A percentile compares a stretch with the other conserved stretches of the same genome.
phyloP scores from a whole-genome alignment of 2,888 invertebrate genomes.

The Alcis repandata region DNA sequence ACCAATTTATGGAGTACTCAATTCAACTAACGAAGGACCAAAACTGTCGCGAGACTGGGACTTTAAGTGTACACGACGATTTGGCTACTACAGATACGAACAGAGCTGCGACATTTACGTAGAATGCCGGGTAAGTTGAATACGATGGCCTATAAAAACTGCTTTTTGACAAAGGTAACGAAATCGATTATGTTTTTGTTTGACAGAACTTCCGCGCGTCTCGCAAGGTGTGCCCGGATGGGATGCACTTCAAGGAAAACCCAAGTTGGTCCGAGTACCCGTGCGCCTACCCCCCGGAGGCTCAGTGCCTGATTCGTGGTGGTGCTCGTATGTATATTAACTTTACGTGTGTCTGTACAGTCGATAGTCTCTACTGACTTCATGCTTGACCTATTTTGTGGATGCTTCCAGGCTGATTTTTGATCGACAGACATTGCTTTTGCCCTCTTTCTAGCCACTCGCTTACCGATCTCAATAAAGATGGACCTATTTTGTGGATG shows the following conservation, averaged over 20 bases:
- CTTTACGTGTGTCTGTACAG: background rate
- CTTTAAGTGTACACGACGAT: constrained; percentile 65
- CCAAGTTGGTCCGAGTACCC: constrained; percentile 89
- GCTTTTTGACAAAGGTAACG: background rate
- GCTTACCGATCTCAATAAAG: too few species aligned
- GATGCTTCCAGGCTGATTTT: background rate
- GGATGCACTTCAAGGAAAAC: constrained; percentile 91
- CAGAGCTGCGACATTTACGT: constrained; percentile 90
- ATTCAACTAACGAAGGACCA: background rate
- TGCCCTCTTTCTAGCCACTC: too few species aligned
- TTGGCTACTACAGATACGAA: constrained; percentile 87
- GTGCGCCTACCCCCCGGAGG: constrained; percentile 93
- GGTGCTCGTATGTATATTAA: constrained; percentile 85
- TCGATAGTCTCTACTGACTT: background rate
- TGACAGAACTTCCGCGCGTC: constrained; percentile 86
- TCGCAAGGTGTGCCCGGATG: constrained; percentile 91
- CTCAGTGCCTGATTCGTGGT: constrained; percentile 89
- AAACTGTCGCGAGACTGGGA: constrained; percentile 2
- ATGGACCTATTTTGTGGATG: too few species aligned
- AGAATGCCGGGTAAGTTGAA: constrained; percentile 84
- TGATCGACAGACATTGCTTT: background rate
- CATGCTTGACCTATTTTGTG: background rate
- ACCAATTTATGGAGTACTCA: background rate
- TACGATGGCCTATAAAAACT: background rate
- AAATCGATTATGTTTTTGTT: constrained; percentile 71